phyloP scores from a whole-genome alignment of 30 jellyfish, hydroid and myxozoan genomes.

The Aurelia aurita complex sp. Pacific region DNA sequence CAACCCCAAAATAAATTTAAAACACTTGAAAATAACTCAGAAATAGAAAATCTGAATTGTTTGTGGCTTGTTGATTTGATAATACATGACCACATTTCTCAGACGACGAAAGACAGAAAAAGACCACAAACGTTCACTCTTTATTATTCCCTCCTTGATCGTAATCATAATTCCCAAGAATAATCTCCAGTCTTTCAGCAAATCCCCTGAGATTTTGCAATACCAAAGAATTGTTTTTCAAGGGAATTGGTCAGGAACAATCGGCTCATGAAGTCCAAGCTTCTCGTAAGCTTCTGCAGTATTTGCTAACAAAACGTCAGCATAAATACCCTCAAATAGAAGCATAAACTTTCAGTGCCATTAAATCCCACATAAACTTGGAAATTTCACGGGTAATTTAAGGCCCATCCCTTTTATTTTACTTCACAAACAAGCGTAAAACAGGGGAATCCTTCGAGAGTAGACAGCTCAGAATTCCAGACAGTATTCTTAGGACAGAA shows the following conservation, averaged over 20 bases:
- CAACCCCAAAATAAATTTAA: not conserved
- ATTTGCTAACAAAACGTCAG: not conserved
- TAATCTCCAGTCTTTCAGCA: slow-evolving; percentile 17
- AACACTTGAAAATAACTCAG: not conserved
- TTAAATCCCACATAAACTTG: too few relatives aligned
- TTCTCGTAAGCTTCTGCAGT: not conserved
- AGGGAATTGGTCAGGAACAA: slow-evolving; percentile 11
- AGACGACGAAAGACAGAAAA: slow-evolving; percentile 28
- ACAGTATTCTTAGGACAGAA: too few relatives aligned
- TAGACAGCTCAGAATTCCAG: too few relatives aligned
- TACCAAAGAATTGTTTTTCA: slow-evolving; percentile 44
- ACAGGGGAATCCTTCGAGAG: too few relatives aligned
- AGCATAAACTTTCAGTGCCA: too few relatives aligned
- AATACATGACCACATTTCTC: slow-evolving; percentile 6
- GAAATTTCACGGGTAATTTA: too few relatives aligned
- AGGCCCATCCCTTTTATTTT: too few relatives aligned
- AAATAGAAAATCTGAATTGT: not conserved
- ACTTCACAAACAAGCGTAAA: too few relatives aligned
- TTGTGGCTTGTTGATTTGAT: slow-evolving; percentile 3
- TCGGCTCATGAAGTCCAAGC: slow-evolving; percentile 2
- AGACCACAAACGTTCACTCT: slow-evolving; percentile 43
- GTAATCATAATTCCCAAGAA: slow-evolving; percentile 20
- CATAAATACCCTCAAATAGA: too few relatives aligned
- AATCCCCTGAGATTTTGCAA: slow-evolving; percentile 43
- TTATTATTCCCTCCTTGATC: slow-evolving; percentile 16